Base-by-base conservation (phyloP, 2,888 invertebrate species). In the Agrotis puta region DNA sequence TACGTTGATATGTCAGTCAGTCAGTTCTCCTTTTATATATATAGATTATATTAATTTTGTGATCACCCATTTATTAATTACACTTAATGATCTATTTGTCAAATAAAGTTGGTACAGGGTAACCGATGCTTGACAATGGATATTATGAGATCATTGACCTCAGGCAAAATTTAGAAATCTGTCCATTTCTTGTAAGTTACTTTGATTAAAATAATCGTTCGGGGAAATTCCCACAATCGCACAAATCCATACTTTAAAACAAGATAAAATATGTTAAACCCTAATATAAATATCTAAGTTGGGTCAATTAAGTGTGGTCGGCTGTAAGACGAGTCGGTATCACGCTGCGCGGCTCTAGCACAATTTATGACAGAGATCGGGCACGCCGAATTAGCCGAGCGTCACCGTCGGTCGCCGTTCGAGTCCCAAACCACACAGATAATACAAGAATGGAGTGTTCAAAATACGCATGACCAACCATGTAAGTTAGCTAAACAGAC, bases 271-370 rank as follows among this genome's bases (percentile, higher is more conserved):
- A 88, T 75, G 73, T 81, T 70, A 83, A 87, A 86, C 74, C 79
- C 84, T 88, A 86, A 88, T 90, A 92, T 91, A 92, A 92, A 92
- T 91, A 92, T 90, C 87, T 86, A 87, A 87, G 84, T 82, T 80
- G 84, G 90, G 86, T 91, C 92, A 92, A 93, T 93, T 92, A 92
- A 90, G 87, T 85, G 84, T 84, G 87, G 82, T 85, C 85, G 87
- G 82, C 83, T 77, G 91, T 88, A 88, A 91, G 88, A 88, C 88
- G 88, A 90, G 89, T 82, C 87, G 93, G 92, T 92, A 88, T 92
- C 94, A 94, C 89, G 94, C 94, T 92, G 94, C 73, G 72, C 82
- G 77, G 76, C 80, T 75, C 77, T 82, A 85, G 70, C 81, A 85
- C 85, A 86, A 92, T 92, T 93, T 93, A 93, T 90, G 87, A 82